Evolutionary conservation across 2,113 vertebrate genomes (phyloP), one percentile per base, ranked within the genome.

Genomic region (Phyllopteryx taeniolatus): DNA sequence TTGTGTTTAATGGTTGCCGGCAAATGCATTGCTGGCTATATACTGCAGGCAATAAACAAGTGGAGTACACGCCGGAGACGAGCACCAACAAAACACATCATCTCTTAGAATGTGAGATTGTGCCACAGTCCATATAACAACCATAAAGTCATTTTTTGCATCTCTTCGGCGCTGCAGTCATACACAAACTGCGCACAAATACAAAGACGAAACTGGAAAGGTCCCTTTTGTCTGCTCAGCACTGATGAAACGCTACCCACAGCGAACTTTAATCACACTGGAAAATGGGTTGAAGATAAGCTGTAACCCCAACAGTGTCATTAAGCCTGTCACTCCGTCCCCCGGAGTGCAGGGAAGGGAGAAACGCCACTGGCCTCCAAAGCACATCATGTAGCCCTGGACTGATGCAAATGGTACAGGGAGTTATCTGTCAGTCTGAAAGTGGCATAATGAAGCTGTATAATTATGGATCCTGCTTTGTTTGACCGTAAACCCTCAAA

Each of bases 201-300:
- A 74, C 76, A 79, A 76, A 85, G 83, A 86, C 83, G 88, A 86
- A 77, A 74, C 53, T 46, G 68, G 81, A 86, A 84, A 77, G 75
- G 79, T 90, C 87, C 81, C 86, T 80, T 90, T 89, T 87, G 91
- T 90, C 90, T 87, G 84, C 88, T 84, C 80, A 87, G 70, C 80
- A 56, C 80, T 88, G 87, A 91, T 91, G 89, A 91, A 90, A 89
- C 83, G 88, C 88, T 85, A 85, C 90, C 90, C 89, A 89, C 88
- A 80, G 89, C 67, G 84, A 90, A 88, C 89, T 91, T 90, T 89
- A 92, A 92, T 90, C 87, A 90, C 79, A 71, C 65, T 72, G 10
- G 70, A 90, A 89, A 91, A 91, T 88, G 79, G 91, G 89, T 85
- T 69, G 77, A 77, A 88, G 86, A 90, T 71, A 63, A 42, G 81